A percentile compares a stretch with the other conserved stretches of the same genome.
Conservation (phyloP, 2,888 invertebrate genomes). For the Lysandra bellargus region DNA sequence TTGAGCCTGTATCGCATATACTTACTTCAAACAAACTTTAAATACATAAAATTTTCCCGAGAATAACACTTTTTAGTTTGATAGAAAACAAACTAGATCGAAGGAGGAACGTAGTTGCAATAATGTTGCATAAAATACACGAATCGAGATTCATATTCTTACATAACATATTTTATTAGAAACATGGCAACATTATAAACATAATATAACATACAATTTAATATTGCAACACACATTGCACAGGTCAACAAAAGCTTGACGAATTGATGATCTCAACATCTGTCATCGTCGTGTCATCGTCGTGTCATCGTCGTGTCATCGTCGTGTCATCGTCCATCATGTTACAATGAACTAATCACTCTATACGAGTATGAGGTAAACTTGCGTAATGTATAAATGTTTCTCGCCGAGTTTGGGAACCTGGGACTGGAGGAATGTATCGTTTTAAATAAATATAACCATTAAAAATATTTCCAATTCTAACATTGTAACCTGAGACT, state of each 20-base stretch:
- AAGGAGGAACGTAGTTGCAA: background rate
- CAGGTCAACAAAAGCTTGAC: conserved; percentile 28
- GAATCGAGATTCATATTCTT: background rate
- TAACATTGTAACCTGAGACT: no score
- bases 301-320: background rate
- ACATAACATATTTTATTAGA: background rate
- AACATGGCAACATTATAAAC: background rate
- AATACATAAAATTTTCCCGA: no score
- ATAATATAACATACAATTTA: background rate
- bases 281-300: conserved; percentile 22
- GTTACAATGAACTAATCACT: conserved; percentile 24
- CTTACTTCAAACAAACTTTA: no score
- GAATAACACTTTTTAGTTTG: no score
- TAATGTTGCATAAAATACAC: background rate
- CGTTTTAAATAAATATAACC: no score
- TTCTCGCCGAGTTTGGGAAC: background rate
- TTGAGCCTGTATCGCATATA: no score
- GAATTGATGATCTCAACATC: conserved; percentile 29
- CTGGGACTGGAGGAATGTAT: background rate
- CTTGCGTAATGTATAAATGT: background rate
- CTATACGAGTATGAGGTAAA: background rate
- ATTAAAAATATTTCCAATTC: no score
- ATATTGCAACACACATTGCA: conserved; percentile 1
- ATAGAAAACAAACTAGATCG: no score
- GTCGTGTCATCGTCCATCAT: conserved; percentile 12